Evolutionary conservation across 2,113 vertebrate species (phyloP).

Genomic region (Brienomyrus longianalis): DNA sequence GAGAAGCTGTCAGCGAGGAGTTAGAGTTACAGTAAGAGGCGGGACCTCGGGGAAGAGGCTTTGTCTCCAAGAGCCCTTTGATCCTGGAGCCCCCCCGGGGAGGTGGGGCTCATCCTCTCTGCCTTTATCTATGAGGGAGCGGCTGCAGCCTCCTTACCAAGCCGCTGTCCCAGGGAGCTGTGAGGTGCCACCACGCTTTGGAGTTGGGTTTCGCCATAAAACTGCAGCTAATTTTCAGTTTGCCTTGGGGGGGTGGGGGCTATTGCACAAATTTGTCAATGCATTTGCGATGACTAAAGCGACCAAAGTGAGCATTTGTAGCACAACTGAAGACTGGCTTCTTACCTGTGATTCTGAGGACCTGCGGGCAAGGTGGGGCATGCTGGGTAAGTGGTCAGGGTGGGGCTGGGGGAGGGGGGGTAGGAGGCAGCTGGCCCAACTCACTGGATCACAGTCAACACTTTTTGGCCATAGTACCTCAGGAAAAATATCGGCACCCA

Average conservation of each 20-base stretch:
- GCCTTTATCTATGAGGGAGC: neutral
- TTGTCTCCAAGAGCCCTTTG: neutral
- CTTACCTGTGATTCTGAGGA: too few species aligned
- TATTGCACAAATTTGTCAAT: conserved; percentile 19
- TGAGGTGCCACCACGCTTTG: too few species aligned
- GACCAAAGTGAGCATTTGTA: neutral
- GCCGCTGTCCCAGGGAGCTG: conserved; percentile 24
- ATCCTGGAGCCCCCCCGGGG: neutral
- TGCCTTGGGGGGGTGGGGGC: neutral
- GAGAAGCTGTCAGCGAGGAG: neutral
- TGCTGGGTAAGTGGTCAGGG: neutral
- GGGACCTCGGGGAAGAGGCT: conserved; percentile 10
- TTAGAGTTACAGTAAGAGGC: conserved; percentile 23
- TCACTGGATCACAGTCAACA: neutral
- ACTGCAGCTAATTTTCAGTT: neutral
- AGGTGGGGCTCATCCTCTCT: neutral
- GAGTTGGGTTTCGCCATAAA: neutral
- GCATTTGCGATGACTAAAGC: neutral
- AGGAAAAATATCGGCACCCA: conserved; percentile 27
- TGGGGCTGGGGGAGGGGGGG: neutral
- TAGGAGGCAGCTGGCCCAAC: neutral
- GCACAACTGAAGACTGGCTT: conserved; percentile 14
- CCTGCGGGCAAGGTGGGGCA: neutral
- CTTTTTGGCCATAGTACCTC: conserved; percentile 34
- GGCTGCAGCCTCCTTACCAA: neutral